Conservation (phyloP, 1,140 invertebrate species). For the Piezodorus guildinii region DNA sequence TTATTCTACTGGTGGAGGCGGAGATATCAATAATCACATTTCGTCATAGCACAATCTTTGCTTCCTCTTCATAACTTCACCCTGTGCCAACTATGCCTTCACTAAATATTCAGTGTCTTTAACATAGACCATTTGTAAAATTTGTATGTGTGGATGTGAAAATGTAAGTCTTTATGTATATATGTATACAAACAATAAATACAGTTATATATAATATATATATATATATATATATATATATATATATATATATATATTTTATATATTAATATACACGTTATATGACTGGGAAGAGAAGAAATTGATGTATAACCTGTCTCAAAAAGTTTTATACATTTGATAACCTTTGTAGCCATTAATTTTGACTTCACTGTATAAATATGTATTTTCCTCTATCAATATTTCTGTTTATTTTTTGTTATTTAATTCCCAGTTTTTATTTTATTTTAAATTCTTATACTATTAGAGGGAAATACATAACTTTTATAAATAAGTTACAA, state of each 20-base stretch:
- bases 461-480: neutral
- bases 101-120: slow-evolving; percentile 20
- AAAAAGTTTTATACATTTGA: slow-evolving; percentile 20
- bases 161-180: neutral
- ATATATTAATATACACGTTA: neutral
- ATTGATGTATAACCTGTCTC: neutral
- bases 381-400: slow-evolving; percentile 3
- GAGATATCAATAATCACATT: neutral
- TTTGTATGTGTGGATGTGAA: neutral
- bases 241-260: too few relatives aligned
- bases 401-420: neutral
- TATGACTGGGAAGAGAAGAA: neutral
- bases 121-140: slow-evolving; percentile 14
- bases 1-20: slow-evolving; percentile 19
- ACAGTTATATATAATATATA: neutral
- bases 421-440: neutral
- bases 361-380: slow-evolving; percentile 2
- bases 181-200: neutral
- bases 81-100: slow-evolving; percentile 28
- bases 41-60: slow-evolving; percentile 3
- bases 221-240: neutral
- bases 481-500: slow-evolving; percentile 6
- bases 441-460: too few relatives aligned
- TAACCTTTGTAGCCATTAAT: slow-evolving; percentile 12
- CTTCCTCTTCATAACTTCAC: slow-evolving; percentile 3